Base-by-base conservation (phyloP, 2,888 invertebrate species). In the Geotrupes spiniger region DNA sequence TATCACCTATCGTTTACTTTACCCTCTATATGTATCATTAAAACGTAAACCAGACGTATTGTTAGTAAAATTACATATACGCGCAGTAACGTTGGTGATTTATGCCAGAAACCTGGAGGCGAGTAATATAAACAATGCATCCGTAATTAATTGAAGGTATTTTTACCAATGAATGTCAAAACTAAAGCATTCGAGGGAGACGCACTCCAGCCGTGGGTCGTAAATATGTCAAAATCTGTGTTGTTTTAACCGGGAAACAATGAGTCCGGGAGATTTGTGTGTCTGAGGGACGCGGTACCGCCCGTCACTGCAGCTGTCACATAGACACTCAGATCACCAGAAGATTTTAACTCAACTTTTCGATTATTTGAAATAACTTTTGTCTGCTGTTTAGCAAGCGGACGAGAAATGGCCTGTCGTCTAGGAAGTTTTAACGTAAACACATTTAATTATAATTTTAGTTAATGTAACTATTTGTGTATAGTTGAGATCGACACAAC, bases 221-320 rank as follows among this genome's bases (percentile, higher is more conserved):
- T 71, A 71, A 71, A 70, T 70, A 69, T 70, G 70, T 72, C 70
- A 71, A 71, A 72, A 71, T 65, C 65, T 63, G 70, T 70, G 71
- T 69, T 69, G 72, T 70, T 71, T 70, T 70, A 71, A 71, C 68
- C 69, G 66, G 66, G 68, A 70, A 72, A 72, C 71, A 71, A 72
- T 71, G 69, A 71, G 68, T 62, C 65, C 57, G 66, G 65, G 65
- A 69, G 70, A 71, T 71, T 71, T 72, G 71, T 72, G 72, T 66
- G 71, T 72, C 70, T 71, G 70, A 66, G 59, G 51, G 53, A 54
- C 53, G 62, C 62, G 58, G 54, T 59, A 60, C 21, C 66, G 58
- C 56, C 56, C 57, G 63, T 69, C 68, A 63, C 66, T 66, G 66
- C 70, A 69, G 70, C 71, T 71, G 70, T 70, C 70, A 68, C 65